A percentile compares a stretch with the other conserved stretches of the same genome.
Conservation (phyloP, 2,797 vertebrate genomes). For the Fringilla coelebs region DNA sequence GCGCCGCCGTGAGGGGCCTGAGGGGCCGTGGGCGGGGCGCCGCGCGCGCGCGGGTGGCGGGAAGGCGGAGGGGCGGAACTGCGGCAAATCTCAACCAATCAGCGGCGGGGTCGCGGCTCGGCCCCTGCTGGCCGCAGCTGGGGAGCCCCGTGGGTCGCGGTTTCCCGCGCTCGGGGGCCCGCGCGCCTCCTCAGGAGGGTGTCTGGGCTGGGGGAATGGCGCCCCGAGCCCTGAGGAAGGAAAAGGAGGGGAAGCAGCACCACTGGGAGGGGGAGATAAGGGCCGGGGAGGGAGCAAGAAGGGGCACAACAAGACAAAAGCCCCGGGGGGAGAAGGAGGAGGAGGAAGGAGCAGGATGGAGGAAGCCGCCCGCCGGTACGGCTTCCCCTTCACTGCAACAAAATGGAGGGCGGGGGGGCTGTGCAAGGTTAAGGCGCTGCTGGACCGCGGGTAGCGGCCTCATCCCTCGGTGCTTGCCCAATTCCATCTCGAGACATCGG, state of each 20-base stretch:
- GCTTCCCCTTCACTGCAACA: not conserved
- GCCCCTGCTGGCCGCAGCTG: not conserved
- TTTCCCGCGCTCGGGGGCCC: not conserved
- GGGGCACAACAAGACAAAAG: not conserved
- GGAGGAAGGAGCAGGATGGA: not conserved
- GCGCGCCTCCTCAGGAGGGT: not conserved
- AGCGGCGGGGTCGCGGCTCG: not conserved
- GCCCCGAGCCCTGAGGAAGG: not conserved
- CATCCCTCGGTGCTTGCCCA: too few species aligned
- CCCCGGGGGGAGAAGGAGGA: not conserved
- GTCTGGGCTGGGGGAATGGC: rapidly evolving
- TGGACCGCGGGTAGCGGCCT: not conserved
- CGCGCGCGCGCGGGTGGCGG: not conserved
- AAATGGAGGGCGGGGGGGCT: conserved; percentile 22
- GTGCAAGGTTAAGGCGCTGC: not conserved
- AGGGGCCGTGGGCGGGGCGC: not conserved
- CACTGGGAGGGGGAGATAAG: not conserved
- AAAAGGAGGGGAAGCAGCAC: not conserved
- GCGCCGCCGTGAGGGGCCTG: not conserved
- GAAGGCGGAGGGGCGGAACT: not conserved
- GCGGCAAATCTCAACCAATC: conserved; percentile 60
- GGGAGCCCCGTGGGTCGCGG: not conserved
- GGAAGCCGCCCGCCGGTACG: not conserved
- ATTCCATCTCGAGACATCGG: rapidly evolving
- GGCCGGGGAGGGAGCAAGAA: not conserved